Evolutionary conservation across 2,888 invertebrate species (phyloP).

Genomic region (Erpobdella octoculata): DNA sequence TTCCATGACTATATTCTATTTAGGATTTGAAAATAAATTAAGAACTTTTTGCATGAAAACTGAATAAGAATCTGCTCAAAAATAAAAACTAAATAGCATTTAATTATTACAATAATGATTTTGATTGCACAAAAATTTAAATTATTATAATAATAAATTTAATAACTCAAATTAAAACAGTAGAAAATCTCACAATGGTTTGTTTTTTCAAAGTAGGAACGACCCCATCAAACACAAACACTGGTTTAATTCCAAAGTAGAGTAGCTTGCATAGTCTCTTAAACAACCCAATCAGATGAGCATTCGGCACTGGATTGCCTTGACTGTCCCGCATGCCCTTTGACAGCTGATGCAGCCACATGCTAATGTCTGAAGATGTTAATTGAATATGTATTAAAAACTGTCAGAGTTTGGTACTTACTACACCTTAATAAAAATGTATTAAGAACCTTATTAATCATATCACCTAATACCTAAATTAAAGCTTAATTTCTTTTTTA

Average conservation of each 20-base stretch:
- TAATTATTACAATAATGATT: too few relatives aligned
- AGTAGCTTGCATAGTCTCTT: conserved; percentile 88
- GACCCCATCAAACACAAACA: conserved; percentile 96
- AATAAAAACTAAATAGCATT: too few relatives aligned
- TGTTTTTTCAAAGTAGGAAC: conserved; percentile 65
- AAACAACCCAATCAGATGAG: conserved; percentile 85
- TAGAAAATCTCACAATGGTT: conserved; percentile 33
- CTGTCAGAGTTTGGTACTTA: background rate
- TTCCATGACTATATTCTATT: too few relatives aligned
- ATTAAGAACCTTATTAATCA: background rate
- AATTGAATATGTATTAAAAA: background rate
- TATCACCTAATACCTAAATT: background rate
- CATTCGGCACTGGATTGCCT: conserved; percentile 66
- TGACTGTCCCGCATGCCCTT: conserved; percentile 82
- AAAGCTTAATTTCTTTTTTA: background rate
- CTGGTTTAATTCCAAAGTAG: conserved; percentile 86
- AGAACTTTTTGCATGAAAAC: too few relatives aligned
- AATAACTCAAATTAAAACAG: too few relatives aligned
- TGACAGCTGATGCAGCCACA: conserved; percentile 95
- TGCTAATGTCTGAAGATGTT: conserved; percentile 89
- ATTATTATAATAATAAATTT: too few relatives aligned
- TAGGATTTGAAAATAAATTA: too few relatives aligned
- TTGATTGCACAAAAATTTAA: too few relatives aligned
- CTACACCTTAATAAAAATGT: background rate
- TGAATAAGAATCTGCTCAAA: too few relatives aligned